Conservation (phyloP, 2,113 vertebrate genomes). For the Dissostichus mawsoni region DNA sequence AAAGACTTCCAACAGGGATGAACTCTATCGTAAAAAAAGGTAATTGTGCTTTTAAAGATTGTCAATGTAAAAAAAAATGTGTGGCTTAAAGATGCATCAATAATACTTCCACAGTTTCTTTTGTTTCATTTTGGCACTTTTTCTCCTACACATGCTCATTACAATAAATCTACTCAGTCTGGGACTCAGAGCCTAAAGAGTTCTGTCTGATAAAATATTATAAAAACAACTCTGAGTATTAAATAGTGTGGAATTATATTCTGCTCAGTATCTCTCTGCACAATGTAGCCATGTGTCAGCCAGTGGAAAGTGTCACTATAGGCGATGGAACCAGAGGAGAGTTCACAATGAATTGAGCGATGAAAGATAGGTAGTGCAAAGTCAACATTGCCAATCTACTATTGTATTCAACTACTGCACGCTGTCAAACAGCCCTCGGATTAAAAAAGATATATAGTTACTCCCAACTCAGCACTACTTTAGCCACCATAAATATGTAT, state of each 20-base stretch:
- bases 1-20: not conserved
- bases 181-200: conserved; percentile 37
- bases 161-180: conserved; percentile 16
- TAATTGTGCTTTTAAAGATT: not conserved
- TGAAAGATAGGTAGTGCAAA: conserved; percentile 50
- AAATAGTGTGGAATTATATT: not conserved
- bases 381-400: conserved; percentile 34
- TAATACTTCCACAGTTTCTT: conserved; percentile 71
- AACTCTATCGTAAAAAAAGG: not conserved
- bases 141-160: conserved; percentile 49
- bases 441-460: conserved; percentile 9
- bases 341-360: conserved; percentile 18
- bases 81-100: not conserved
- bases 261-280: not conserved
- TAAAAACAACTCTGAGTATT: conserved; percentile 37
- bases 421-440: conserved; percentile 53
- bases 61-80: conserved; percentile 3
- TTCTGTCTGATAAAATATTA: conserved; percentile 18
- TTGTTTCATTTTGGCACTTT: conserved; percentile 78
- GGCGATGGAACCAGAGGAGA: not conserved
- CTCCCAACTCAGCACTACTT: conserved; percentile 25
- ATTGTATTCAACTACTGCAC: not conserved
- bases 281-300: not conserved
- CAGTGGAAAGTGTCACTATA: not conserved
- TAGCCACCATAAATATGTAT: conserved; percentile 21